Conservation (phyloP, 2,113 vertebrate species). For the Muscicapa adusta region DNA sequence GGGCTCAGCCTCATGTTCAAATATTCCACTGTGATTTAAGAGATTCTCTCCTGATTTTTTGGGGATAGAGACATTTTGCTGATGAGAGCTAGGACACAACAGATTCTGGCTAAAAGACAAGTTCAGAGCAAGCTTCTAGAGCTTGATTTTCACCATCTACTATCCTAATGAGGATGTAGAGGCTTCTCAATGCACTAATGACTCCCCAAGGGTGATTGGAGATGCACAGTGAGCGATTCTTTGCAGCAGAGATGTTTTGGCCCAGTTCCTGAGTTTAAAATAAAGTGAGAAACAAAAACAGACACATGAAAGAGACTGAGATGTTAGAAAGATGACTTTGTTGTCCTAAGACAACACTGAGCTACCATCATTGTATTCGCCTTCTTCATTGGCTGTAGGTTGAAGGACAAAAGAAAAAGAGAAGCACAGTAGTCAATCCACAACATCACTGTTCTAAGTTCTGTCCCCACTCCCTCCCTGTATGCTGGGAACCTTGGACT, state of each 20-base stretch:
- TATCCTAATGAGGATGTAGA: neutral
- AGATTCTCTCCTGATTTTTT: neutral
- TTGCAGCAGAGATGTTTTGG: slow-evolving; percentile 45
- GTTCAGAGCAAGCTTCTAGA: neutral
- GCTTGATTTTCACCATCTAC: neutral
- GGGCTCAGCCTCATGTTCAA: neutral
- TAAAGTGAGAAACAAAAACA: slow-evolving; percentile 1
- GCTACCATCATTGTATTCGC: slow-evolving; percentile 54
- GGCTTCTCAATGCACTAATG: neutral
- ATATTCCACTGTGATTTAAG: neutral
- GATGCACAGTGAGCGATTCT: neutral
- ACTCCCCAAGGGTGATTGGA: neutral
- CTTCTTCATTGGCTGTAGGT: slow-evolving; percentile 39
- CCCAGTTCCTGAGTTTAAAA: slow-evolving; percentile 53
- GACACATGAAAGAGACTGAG: neutral
- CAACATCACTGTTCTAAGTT: neutral
- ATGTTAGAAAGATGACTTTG: slow-evolving; percentile 25
- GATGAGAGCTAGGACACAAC: neutral
- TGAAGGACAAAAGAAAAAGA: slow-evolving; percentile 39
- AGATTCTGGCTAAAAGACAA: neutral
- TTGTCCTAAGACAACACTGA: slow-evolving; percentile 14
- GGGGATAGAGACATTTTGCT: neutral
- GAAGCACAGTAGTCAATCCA: slow-evolving; percentile 19
- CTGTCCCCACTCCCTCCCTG: neutral
- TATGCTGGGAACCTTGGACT: neutral